Percentiles rank a stretch among this genome's conserved stretches.
Conservation (phyloP, 2,888 invertebrate genomes). For the Apodemia zela region DNA sequence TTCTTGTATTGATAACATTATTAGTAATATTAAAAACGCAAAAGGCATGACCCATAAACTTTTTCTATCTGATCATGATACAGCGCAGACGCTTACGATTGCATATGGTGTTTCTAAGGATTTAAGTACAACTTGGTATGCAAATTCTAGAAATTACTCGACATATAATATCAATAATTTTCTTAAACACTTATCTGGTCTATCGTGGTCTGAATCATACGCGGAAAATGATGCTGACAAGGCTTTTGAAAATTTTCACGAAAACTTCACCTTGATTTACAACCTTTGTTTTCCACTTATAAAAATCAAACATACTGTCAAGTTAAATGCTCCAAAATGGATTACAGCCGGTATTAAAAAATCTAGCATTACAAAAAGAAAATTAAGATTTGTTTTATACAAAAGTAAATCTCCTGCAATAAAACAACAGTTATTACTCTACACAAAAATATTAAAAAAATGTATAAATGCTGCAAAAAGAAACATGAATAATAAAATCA, state of each 20-base stretch:
- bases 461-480: background rate
- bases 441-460: background rate
- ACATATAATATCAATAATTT: background rate
- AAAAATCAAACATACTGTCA: background rate
- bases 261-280: background rate
- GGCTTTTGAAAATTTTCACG: background rate
- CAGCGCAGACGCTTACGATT: background rate
- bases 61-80: constrained; percentile 3
- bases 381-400: background rate
- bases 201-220: background rate
- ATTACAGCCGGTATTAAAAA: no score
- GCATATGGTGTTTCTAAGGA: background rate
- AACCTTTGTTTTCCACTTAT: background rate
- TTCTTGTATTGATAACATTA: background rate
- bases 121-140: background rate
- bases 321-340: no score
- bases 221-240: background rate
- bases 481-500: background rate
- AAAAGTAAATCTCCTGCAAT: background rate
- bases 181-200: background rate
- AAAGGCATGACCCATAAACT: background rate
- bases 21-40: background rate
- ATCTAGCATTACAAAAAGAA: no score
- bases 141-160: background rate
- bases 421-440: background rate